Evolutionary conservation across 2,888 invertebrate genomes (phyloP), one percentile per base, ranked within the genome.

Genomic region (Ferdinandea cuprea): DNA sequence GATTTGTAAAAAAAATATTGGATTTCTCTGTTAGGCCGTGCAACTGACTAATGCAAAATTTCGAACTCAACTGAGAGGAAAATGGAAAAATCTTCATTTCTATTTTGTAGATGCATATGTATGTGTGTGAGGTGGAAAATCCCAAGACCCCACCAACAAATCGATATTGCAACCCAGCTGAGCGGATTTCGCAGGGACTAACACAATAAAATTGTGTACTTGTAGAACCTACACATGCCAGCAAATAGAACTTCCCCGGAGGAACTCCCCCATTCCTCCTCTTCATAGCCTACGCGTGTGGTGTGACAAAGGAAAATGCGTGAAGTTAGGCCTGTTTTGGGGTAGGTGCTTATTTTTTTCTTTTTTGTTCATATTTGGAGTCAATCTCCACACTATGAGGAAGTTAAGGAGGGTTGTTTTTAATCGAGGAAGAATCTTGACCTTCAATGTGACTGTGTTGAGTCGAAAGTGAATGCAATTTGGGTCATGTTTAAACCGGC

Each of bases 91-190:
- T 59, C 6, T 15, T n/a, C 48, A 30, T 17, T 30, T 9, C 13
- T n/a, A 44, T 25, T n/a, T 4, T 66, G 1, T 21, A 4, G 13
- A 3, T 63, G 32, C 25, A 11, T 58, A 13, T 50, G 42, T 35
- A 3, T 44, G 9, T 28, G 35, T 54, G 6, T 28, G 69, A 17
- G 66, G 46, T 32, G 35, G 35, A 68, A 68, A 68, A n/a, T 7
- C 6, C 35, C 9, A 50, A 48, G 6, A 30, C 40, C 40, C 46
- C 58, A 9, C 13, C 35, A 72, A 50, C 44, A 78, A 83, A 83
- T 83, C 81, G 59, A 83, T 83, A 78, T 77, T 77, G 65, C 65
- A 59, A 44, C 65, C 61, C 81, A 77, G 78, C 81, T 83, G 81
- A 50, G 50, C 42, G 35, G 44, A 54, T 13, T 32, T 30, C 15